Evolutionary conservation across 2,797 vertebrate species (phyloP).

Genomic region (Lithobates sylvaticus): DNA sequence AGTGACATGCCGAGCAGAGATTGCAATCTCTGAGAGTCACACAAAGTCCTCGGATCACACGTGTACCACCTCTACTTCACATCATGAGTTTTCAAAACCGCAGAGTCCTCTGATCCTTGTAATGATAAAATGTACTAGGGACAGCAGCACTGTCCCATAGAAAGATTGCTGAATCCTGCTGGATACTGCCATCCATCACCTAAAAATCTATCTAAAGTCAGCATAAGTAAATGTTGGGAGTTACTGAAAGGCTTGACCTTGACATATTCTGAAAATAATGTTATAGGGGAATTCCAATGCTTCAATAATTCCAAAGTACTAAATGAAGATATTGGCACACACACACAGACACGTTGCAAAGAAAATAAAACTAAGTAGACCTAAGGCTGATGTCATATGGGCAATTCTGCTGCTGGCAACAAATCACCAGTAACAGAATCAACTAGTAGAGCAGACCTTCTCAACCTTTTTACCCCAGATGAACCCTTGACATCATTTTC

Average conservation of each 20-base stretch:
- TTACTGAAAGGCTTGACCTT: not conserved
- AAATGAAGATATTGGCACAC: too few relatives aligned
- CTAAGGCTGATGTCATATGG: too few relatives aligned
- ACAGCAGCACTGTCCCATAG: not conserved
- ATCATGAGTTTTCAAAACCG: constrained; percentile 18
- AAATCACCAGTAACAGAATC: too few relatives aligned
- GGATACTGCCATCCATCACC: not conserved
- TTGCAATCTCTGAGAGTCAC: constrained; percentile 31
- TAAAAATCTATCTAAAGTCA: not conserved
- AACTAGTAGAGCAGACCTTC: too few relatives aligned
- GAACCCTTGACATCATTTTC: too few relatives aligned
- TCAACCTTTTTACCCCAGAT: too few relatives aligned
- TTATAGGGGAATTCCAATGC: too few relatives aligned
- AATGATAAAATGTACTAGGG: constrained; percentile 22
- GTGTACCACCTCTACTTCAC: constrained; percentile 16
- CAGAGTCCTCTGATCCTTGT: constrained; percentile 34
- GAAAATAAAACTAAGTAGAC: too few relatives aligned
- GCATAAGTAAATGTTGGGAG: not conserved
- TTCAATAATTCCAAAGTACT: too few relatives aligned
- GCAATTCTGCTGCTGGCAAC: too few relatives aligned
- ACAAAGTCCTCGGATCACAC: constrained; percentile 17
- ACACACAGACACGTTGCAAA: too few relatives aligned
- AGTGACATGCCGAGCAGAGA: constrained; percentile 19
- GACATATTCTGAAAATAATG: not conserved
- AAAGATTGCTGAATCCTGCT: not conserved